Conservation (phyloP, 53 echinoderm and acorn worm species). For the Luidia sarsii region DNA sequence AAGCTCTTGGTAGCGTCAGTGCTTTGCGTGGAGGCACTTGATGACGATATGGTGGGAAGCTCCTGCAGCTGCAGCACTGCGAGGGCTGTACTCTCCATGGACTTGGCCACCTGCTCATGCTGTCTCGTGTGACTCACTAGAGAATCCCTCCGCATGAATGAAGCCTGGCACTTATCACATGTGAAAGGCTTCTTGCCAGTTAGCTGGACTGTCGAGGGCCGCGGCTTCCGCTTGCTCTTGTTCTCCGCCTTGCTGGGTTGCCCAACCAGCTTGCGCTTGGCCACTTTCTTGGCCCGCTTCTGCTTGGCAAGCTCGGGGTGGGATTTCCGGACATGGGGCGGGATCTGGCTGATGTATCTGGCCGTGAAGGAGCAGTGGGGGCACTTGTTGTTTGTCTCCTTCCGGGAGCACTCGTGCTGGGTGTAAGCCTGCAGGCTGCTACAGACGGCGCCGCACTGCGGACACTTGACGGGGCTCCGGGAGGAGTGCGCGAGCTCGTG, state of each 20-base stretch:
- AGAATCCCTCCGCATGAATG: conserved; percentile 77
- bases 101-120: conserved; percentile 40
- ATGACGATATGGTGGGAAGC: neutral
- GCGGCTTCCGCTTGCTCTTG: conserved; percentile 8
- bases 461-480: conserved; percentile 58
- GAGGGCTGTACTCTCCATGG: conserved; percentile 53
- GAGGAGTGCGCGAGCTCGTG: conserved; percentile 50
- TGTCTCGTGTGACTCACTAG: conserved; percentile 71
- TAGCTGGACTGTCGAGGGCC: conserved; percentile 4
- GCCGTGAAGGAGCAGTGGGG: conserved; percentile 60
- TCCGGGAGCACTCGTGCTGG: conserved; percentile 42
- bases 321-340: conserved; percentile 55
- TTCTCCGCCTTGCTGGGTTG: neutral
- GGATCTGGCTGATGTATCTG: conserved; percentile 39
- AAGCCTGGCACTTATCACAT: conserved; percentile 66
- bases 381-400: conserved; percentile 51
- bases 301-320: conserved; percentile 52
- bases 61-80: conserved; percentile 66
- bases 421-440: conserved; percentile 33
- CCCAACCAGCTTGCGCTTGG: neutral
- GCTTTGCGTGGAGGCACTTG: neutral
- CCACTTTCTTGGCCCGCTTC: conserved; percentile 10
- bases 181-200: conserved; percentile 63
- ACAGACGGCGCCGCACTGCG: conserved; percentile 49
- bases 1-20: neutral